A percentile compares a stretch with the other conserved stretches of the same genome.
Conservation (phyloP, 2,797 vertebrate genomes). For the Lepus townsendii region DNA sequence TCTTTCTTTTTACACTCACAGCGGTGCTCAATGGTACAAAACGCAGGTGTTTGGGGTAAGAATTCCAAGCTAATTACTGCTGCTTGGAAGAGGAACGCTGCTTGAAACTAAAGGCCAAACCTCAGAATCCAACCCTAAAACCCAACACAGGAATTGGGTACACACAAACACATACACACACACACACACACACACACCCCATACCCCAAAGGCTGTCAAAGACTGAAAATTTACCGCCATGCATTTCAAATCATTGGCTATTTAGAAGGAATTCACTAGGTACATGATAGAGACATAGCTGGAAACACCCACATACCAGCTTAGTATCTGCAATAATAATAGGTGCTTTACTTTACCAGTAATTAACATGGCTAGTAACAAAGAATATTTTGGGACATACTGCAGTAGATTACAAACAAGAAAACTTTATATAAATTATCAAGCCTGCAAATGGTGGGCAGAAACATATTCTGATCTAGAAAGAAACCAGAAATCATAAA, state of each 20-base stretch:
- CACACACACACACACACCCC: background rate
- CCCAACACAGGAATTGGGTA: background rate
- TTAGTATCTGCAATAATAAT: background rate
- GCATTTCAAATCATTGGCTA: background rate
- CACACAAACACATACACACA: background rate
- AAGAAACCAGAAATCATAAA: background rate
- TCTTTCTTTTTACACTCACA: constrained; percentile 32
- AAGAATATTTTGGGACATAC: background rate
- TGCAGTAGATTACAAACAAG: background rate
- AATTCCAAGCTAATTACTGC: constrained; percentile 3
- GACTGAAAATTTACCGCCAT: background rate
- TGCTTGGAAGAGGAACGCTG: background rate
- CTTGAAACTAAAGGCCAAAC: background rate
- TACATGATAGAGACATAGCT: background rate
- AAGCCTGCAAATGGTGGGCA: background rate
- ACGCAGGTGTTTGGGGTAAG: background rate
- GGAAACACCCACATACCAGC: background rate
- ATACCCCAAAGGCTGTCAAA: background rate
- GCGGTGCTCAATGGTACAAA: background rate
- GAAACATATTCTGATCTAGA: background rate
- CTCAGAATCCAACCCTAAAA: background rate
- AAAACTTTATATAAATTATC: background rate
- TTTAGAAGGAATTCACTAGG: background rate
- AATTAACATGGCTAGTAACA: background rate
- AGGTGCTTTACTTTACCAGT: background rate